Base-by-base conservation (phyloP, 1,140 invertebrate species). In the Cherax destructor region DNA sequence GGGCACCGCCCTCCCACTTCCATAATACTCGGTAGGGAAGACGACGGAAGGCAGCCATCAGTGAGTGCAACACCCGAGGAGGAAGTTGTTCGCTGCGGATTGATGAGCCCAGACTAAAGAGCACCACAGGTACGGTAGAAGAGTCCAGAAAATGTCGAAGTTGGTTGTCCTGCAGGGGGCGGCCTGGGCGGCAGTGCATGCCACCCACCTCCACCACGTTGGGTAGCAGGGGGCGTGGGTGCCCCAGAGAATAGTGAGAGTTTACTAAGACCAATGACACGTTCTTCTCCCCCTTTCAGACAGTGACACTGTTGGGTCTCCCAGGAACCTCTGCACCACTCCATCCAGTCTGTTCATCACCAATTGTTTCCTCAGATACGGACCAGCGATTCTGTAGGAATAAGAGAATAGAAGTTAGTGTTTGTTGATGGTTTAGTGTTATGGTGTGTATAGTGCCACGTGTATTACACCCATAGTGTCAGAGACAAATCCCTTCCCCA, bases 161-260 rank as follows among this genome's bases (percentile, higher is more conserved):
- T 74, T 86, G 80, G 13, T 65, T 50, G 72, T 93, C 92, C 21
- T 88, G 41, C 92, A 94, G 9, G 83, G 92, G 69, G 72, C 94
- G 93, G 41, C 93, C 90, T 16, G 85, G 93, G 6, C 94, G 92
- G 4, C 95, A 93, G 90, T 96, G 96, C 5, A 96, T 93, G n/a
- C 96, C 96, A 11, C 95, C 96, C 24, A 96, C 95, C 94, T 96
- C 95, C 7, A 96, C 93, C 1, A 95, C 93, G 52, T 94, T 95
- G 0, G 95, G 95, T 3, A 94, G 94, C 18, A 94, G 93, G 0
- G 95, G 95, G 69, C 94, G 94, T 0, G 95, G 94, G 5, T 94
- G 94, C 90, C 95, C 95, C 6, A 96, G 80, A 3, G 94, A 93
- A 80, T 95, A 95, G 94, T 96, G 95, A n/a, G 95, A 94, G 93